Evolutionary conservation across 1,140 invertebrate species (phyloP).

Genomic region (Solen grandis): DNA sequence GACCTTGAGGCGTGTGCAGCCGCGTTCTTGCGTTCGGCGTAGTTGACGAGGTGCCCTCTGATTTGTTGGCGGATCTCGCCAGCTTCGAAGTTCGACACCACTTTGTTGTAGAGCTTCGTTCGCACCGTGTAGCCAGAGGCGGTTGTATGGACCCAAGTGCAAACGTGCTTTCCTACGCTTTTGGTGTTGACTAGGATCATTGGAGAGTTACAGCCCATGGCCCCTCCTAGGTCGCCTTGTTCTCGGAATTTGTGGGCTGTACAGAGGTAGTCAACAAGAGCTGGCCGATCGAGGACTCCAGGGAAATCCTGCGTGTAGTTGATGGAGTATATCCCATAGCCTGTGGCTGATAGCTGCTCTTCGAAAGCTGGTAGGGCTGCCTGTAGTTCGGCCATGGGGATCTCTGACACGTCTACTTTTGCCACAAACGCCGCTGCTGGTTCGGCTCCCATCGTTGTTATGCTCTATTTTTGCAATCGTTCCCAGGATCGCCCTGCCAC

Average conservation of each 20-base stretch:
- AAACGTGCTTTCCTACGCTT: background rate
- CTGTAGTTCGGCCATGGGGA: background rate
- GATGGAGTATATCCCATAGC: background rate
- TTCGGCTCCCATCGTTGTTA: background rate
- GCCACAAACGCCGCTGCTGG: background rate
- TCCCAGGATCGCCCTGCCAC: background rate
- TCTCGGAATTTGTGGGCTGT: background rate
- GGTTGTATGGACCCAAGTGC: background rate
- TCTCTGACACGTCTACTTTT: background rate
- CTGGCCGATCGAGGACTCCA: background rate
- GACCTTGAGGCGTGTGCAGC: background rate
- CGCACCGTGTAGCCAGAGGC: background rate
- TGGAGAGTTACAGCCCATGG: background rate
- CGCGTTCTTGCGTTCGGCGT: background rate
- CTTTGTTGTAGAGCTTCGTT: background rate
- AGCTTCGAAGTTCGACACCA: constrained; percentile 13
- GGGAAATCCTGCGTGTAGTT: background rate
- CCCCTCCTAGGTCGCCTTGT: background rate
- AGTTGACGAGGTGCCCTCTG: background rate
- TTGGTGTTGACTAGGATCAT: background rate
- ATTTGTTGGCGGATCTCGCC: background rate
- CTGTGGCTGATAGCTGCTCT: background rate
- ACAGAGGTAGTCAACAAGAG: background rate
- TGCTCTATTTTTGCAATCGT: background rate
- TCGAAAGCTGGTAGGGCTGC: background rate